These are phyloP conservation scores for Acrocera orbiculus DNA, from an alignment of 2,888 invertebrate genomes.

Conservation along the genomic window DNA sequence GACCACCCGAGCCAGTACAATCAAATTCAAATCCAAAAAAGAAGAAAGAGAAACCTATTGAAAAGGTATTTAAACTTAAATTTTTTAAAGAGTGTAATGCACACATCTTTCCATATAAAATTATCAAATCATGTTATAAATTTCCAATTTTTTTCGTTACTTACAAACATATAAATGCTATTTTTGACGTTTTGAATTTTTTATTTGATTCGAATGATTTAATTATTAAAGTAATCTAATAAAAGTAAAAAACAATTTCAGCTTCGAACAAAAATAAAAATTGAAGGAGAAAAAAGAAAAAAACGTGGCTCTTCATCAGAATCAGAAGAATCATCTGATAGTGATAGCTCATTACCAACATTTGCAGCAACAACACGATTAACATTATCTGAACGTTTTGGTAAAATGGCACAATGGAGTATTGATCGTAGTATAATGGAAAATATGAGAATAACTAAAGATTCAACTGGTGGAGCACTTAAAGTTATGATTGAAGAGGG, in stretches of 20 bases:
- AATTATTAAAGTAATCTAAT: no score
- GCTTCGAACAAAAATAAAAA: conserved; percentile 30
- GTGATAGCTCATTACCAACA: conserved; percentile 37
- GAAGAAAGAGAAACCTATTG: conserved; percentile 29
- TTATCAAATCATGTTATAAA: no score
- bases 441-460: conserved; percentile 72
- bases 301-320: conserved; percentile 37
- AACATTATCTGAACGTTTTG: conserved; percentile 72
- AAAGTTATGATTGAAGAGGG: conserved; percentile 60
- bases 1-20: conserved; percentile 33
- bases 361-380: conserved; percentile 44
- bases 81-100: neutral
- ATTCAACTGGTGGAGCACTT: conserved; percentile 50
- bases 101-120: no score
- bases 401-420: conserved; percentile 85
- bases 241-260: no score
- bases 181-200: neutral
- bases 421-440: conserved; percentile 67
- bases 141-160: no score
- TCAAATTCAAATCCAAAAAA: conserved; percentile 28
- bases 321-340: conserved; percentile 43
- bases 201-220: no score
- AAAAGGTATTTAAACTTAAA: conserved; percentile 24
- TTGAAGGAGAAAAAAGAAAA: conserved; percentile 33
- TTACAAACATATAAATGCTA: no score